Conservation (phyloP, 2,888 invertebrate species). For the Protonemura montana region DNA sequence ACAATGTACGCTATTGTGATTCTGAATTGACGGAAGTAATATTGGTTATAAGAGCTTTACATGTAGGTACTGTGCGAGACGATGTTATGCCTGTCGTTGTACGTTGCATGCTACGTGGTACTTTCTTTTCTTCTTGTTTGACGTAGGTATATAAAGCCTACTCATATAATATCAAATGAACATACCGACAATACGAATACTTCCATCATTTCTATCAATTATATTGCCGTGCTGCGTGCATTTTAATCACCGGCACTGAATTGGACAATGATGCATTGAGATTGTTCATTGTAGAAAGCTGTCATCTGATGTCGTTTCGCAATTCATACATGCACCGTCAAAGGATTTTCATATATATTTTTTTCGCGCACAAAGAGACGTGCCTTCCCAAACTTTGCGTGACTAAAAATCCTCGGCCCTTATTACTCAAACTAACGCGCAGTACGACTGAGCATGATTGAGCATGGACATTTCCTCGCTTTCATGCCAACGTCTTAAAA, state of each 20-base stretch:
- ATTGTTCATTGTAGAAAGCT: neutral
- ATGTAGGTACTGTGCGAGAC: neutral
- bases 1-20: constrained; percentile 29
- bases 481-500: neutral
- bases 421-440: neutral
- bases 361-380: neutral
- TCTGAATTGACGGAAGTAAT: constrained; percentile 32
- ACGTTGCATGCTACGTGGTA: constrained; percentile 33
- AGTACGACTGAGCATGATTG: neutral
- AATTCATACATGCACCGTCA: neutral
- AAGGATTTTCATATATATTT: neutral
- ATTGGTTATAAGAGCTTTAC: constrained; percentile 19
- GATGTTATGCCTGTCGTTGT: neutral
- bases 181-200: neutral
- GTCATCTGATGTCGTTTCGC: neutral
- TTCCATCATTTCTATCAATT: neutral
- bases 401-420: neutral
- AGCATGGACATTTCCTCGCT: neutral
- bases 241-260: neutral
- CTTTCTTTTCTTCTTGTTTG: constrained; percentile 18
- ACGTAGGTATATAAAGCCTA: neutral
- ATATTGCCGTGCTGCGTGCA: constrained; percentile 16
- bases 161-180: constrained; percentile 19
- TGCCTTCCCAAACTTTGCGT: neutral
- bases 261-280: neutral